Percentiles rank a stretch among this genome's conserved stretches.
phyloP scores from a whole-genome alignment of 2,113 vertebrate species.

The Podilymbus podiceps region DNA sequence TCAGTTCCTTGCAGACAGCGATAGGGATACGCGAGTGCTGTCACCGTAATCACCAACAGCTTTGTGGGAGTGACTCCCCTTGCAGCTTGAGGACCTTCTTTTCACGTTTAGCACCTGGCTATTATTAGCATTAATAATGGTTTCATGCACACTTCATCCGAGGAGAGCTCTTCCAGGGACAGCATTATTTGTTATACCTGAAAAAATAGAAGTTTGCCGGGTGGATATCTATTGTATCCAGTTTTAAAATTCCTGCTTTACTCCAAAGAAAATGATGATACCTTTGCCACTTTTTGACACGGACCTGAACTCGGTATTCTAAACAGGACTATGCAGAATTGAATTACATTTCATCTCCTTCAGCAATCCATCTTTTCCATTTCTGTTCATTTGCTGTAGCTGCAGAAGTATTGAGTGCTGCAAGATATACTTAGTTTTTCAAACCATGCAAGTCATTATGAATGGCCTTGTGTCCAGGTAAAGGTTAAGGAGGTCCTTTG shows the following conservation, averaged over 20 bases:
- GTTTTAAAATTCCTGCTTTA: conserved; percentile 63
- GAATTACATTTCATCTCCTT: conserved; percentile 70
- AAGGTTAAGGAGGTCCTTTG: conserved; percentile 82
- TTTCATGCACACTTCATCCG: neutral
- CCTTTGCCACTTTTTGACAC: conserved; percentile 51
- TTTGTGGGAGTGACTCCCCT: neutral
- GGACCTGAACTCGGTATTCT: conserved; percentile 67
- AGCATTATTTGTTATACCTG: conserved; percentile 29
- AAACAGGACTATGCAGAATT: conserved; percentile 75
- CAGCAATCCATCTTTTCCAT: conserved; percentile 65
- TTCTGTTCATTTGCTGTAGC: conserved; percentile 71
- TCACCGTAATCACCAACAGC: neutral
- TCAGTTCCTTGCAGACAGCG: neutral
- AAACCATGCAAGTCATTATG: conserved; percentile 76
- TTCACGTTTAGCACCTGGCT: neutral
- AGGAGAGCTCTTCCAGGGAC: conserved; percentile 22
- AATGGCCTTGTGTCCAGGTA: conserved; percentile 82
- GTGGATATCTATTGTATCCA: neutral
- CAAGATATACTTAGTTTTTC: conserved; percentile 70
- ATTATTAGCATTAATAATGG: conserved; percentile 27
- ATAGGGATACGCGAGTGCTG: fast-evolving
- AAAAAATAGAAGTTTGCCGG: conserved; percentile 50
- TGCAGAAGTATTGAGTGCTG: conserved; percentile 66
- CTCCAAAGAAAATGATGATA: conserved; percentile 64
- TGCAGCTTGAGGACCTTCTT: neutral